A percentile compares a stretch with the other conserved stretches of the same genome.
phyloP scores from a whole-genome alignment of 2,113 vertebrate species.

The Malurus alboscapulatus region DNA sequence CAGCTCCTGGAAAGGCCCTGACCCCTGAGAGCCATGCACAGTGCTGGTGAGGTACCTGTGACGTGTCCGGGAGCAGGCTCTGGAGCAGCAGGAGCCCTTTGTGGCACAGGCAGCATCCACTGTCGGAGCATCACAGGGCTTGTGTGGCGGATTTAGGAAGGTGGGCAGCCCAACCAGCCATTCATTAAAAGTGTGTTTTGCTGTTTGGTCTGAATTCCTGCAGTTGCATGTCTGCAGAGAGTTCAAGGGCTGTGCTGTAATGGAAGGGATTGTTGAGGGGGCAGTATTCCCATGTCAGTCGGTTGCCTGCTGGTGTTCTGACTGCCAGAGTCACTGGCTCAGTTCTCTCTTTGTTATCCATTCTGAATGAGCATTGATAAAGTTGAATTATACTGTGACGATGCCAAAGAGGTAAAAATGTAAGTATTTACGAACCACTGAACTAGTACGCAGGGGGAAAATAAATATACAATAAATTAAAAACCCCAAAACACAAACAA shows the following conservation, averaged over 20 bases:
- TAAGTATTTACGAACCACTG: background rate
- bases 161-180: background rate
- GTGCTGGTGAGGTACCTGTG: accelerated
- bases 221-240: background rate
- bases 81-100: background rate
- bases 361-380: background rate
- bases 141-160: background rate
- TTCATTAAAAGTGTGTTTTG: background rate
- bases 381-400: background rate
- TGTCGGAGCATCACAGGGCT: accelerated
- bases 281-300: background rate
- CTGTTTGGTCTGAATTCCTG: background rate
- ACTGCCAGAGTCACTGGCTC: background rate
- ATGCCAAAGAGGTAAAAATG: background rate
- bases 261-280: background rate
- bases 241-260: background rate
- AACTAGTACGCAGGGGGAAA: background rate
- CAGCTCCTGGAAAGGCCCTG: background rate
- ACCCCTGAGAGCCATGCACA: accelerated
- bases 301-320: background rate
- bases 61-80: accelerated
- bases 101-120: accelerated
- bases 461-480: background rate
- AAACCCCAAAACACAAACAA: background rate
- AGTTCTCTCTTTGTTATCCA: background rate